Base-by-base conservation (phyloP, 2,113 vertebrate genomes). In the Oncorhynchus nerka region DNA sequence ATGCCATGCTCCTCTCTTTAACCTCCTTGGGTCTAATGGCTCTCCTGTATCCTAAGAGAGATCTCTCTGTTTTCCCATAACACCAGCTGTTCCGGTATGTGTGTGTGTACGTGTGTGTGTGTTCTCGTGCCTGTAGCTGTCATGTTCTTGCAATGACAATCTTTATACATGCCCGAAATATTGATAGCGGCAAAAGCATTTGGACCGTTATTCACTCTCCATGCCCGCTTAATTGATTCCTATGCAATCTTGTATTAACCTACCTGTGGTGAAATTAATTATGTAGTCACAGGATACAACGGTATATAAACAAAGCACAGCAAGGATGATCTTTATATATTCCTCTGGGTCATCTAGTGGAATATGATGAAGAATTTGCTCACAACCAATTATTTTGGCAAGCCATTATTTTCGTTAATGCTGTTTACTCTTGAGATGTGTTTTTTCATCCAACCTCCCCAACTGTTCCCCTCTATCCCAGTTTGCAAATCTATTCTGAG, bases 401-500 rank as follows among this genome's bases (percentile, higher is more conserved):
- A 67, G 12, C 24, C 64, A 66, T 66, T 66, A 30, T 68, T 68
- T 68, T 70, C 19, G 12, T 45, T 22, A 49, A n/a, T 32, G 45
- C 68, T 49, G 20, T 70, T 70, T 13, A 49, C 45, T 70, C 13
- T 70, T 49, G 16, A 20, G 32, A 3, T 20, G 20, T 68, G 67
- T 39, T 39, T 68, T 34, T 34, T 55, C 15, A 9, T 16, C 20
- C 9, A 11, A 49, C 4, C 68, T 49, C 4, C 22, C 39, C 39
- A 70, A 49, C 68, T 69, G 68, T 45, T 45, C 39, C 9, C 26
- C 20, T 22, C 26, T 68, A 34, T 67, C n/a, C 24, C 28, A 45
- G 48, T 62, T 48, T 74, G 22, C 28, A 65, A 15, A 68, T 48
- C 51, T 49, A 34, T 39, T 74, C 51, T 49, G 73, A n/a, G 75